Evolutionary conservation across 2,888 invertebrate genomes (phyloP).

Genomic region (Scaptomyza flava): DNA sequence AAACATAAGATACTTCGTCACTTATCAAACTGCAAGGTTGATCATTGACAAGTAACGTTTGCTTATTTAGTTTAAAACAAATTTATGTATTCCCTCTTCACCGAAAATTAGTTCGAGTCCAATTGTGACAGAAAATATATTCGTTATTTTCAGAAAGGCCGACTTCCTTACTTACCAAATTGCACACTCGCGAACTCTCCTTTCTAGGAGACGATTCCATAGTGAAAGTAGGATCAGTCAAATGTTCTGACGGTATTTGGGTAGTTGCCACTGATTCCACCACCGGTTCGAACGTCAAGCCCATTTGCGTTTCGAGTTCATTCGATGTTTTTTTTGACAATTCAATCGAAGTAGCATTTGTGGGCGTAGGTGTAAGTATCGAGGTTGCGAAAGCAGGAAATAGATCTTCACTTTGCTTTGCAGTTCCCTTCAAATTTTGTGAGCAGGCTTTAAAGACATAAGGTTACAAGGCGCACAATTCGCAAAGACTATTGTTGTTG

Average conservation of each 20-base stretch:
- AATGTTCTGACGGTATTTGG: conserved; percentile 32
- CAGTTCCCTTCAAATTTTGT: conserved; percentile 25
- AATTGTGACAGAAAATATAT: too few relatives aligned
- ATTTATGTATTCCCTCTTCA: too few relatives aligned
- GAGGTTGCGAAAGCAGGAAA: conserved; percentile 48
- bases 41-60: too few relatives aligned
- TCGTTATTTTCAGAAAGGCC: too few relatives aligned
- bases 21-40: too few relatives aligned
- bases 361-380: neutral
- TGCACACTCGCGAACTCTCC: conserved; percentile 53
- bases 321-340: conserved; percentile 31
- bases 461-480: neutral
- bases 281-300: conserved; percentile 26
- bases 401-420: conserved; percentile 65
- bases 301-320: conserved; percentile 53
- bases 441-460: conserved; percentile 19
- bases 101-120: too few relatives aligned
- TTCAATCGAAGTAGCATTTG: conserved; percentile 11
- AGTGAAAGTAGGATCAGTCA: conserved; percentile 15
- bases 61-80: too few relatives aligned
- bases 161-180: conserved; percentile 61
- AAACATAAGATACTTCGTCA: too few relatives aligned
- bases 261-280: conserved; percentile 26
- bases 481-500: neutral
- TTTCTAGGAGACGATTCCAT: conserved; percentile 71